Percentiles rank a stretch among this genome's conserved stretches.
These are phyloP conservation scores for Trissoscelio sp. DNA, from an alignment of 2,888 invertebrate species.

Conservation along the genomic window DNA sequence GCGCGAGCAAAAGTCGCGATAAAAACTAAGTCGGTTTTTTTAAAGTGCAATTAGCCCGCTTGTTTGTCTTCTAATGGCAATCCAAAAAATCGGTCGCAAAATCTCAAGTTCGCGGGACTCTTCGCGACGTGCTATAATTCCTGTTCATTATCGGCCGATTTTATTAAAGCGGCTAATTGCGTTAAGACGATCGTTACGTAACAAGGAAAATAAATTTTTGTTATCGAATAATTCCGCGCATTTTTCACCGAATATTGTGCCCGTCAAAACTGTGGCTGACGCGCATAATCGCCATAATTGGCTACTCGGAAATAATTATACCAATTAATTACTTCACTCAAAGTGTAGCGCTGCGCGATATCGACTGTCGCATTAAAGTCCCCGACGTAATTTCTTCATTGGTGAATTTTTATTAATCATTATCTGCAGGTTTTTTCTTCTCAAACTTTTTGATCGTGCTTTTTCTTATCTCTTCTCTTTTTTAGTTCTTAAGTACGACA, in stretches of 20 bases:
- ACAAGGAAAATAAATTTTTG: constrained; percentile 53
- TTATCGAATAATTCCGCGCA: constrained; percentile 53
- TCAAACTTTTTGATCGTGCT: background rate
- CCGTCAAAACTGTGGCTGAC: constrained; percentile 45
- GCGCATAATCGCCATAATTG: constrained; percentile 48
- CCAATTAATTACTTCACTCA: constrained; percentile 47
- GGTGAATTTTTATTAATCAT: constrained; percentile 1
- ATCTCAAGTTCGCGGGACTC: constrained; percentile 19
- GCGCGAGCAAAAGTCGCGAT: constrained; percentile 23
- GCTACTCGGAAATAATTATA: constrained; percentile 49
- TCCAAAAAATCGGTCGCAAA: constrained; percentile 39
- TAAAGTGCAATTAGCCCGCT: constrained; percentile 53
- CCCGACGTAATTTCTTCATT: constrained; percentile 1
- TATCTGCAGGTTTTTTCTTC: background rate
- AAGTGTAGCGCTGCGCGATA: constrained; percentile 29
- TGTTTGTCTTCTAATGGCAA: constrained; percentile 59
- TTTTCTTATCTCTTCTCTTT: background rate
- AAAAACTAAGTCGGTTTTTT: constrained; percentile 44
- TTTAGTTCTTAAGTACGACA: too few species aligned
- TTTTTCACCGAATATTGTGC: constrained; percentile 41
- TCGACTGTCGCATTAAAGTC: constrained; percentile 26
- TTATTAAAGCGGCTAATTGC: constrained; percentile 46
- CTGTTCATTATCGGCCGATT: constrained; percentile 56
- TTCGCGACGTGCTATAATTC: constrained; percentile 30
- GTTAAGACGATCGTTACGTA: constrained; percentile 52